phyloP scores from a whole-genome alignment of 1,140 invertebrate genomes.

The Galleria mellonella region DNA sequence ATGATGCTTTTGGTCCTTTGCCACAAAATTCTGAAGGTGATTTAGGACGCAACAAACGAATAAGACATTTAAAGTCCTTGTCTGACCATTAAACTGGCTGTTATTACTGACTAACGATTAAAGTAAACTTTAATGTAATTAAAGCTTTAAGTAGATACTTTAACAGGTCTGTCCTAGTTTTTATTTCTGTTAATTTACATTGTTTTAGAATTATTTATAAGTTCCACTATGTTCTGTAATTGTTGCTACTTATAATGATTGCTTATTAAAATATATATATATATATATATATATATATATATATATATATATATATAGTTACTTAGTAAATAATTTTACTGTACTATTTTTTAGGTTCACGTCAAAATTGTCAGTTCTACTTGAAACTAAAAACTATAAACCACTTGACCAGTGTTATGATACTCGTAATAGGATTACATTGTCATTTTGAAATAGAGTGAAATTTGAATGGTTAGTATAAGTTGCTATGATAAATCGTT shows the following conservation, averaged over 20 bases:
- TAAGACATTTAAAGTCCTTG: slow-evolving; percentile 32
- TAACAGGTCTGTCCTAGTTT: neutral
- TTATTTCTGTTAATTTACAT: slow-evolving; percentile 1
- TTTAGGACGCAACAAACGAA: slow-evolving; percentile 47
- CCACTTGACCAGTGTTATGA: too few relatives aligned
- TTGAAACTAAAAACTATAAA: too few relatives aligned
- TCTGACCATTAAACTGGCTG: slow-evolving; percentile 9
- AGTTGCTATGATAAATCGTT: too few relatives aligned
- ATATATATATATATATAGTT: too few relatives aligned
- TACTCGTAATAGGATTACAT: too few relatives aligned
- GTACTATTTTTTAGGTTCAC: too few relatives aligned
- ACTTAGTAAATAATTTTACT: too few relatives aligned
- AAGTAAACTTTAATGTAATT: neutral
- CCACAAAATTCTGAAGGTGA: slow-evolving; percentile 40
- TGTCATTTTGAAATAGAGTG: too few relatives aligned
- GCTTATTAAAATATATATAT: neutral
- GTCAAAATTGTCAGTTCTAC: too few relatives aligned
- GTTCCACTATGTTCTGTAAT: slow-evolving; percentile 18
- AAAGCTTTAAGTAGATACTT: too few relatives aligned
- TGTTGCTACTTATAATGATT: slow-evolving; percentile 8
- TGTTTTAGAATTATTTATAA: slow-evolving; percentile 21
- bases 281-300: too few relatives aligned
- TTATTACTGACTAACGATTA: neutral
- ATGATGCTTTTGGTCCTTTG: slow-evolving; percentile 40
- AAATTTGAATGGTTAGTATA: too few relatives aligned